Base-by-base conservation (phyloP, 2,888 invertebrate genomes). In the Celastrina argiolus region DNA sequence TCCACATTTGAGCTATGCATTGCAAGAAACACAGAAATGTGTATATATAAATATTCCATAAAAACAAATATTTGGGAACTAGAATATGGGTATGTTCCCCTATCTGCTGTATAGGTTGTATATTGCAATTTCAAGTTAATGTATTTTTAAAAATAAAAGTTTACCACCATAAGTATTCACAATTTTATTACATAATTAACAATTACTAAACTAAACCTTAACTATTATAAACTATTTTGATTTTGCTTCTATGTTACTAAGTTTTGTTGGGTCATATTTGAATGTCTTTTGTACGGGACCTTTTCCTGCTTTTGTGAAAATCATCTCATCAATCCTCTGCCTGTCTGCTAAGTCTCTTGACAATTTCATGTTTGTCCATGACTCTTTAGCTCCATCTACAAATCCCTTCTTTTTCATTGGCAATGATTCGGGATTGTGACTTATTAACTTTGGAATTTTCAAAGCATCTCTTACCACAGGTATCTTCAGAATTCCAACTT, bases 261-360 rank as follows among this genome's bases (percentile, higher is more conserved):
- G 72, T 73, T 94, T 94, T 64, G 94, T 94, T 1, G 98, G 98
- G 84, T 98, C 96, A 81, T 93, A 94, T 83, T 96, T 94, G 79
- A 94, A 98, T 0, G 98, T 98, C 85, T 97, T 98, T 42, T 94
- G 93, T 58, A 98, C 78, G 0, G 98, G 96, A 0, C 97, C 97
- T 79, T 94, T 94, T 12, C 98, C 98, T 1, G 98, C 97, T 81
- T 93, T 93, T 68, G 94, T 94, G 78, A 98, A 98, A 66, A 94
- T 93, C 71, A 96, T 89, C 75, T 95, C 94, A 81, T 98, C 97
- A 71, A 95, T 82, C 69, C 94, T 88, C 75, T 94, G 93, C 67
- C 97, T 92, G 45, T 97, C 96, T 70, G 95, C 94, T 66, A 98
- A 84, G 79, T 96, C 95, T 78, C 92, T 93, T 0, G 95, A 92